Conservation (phyloP, 1,140 invertebrate species). For the Hesperophylax magnus region DNA sequence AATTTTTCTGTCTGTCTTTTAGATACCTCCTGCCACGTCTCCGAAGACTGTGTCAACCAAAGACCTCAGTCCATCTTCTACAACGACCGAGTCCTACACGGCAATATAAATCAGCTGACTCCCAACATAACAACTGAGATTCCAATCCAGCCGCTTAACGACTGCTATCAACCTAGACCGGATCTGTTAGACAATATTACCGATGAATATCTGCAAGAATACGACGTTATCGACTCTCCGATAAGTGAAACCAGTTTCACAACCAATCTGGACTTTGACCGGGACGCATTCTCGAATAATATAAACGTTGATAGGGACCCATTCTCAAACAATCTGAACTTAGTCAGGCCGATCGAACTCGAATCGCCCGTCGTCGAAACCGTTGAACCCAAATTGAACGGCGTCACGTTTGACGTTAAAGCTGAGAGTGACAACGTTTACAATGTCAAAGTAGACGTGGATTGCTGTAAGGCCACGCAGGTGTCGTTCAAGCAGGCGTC, state of each 20-base stretch:
- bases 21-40: conserved; percentile 46
- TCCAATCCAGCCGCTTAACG: not conserved
- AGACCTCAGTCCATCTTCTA: conserved; percentile 38
- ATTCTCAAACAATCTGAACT: not conserved
- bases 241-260: not conserved
- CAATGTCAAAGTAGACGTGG: conserved; percentile 41
- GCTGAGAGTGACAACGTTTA: not conserved
- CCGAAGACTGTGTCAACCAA: conserved; percentile 45
- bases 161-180: not conserved
- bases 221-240: conserved; percentile 10
- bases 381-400: not conserved
- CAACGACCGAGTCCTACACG: not conserved
- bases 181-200: conserved; percentile 19
- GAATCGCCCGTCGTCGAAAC: not conserved
- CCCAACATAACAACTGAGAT: not conserved
- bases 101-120: not conserved
- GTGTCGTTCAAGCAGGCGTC: conserved; percentile 72
- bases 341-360: not conserved
- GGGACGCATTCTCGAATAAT: not conserved
- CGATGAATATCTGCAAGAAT: conserved; percentile 19
- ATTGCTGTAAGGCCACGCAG: conserved; percentile 55
- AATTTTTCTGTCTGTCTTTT: conserved; percentile 31
- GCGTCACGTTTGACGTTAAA: not conserved
- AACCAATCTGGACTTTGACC: not conserved
- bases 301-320: not conserved